Evolutionary conservation across 2,888 invertebrate genomes (phyloP), one percentile per base, ranked within the genome.

Genomic region (Diadegma fenestrale): DNA sequence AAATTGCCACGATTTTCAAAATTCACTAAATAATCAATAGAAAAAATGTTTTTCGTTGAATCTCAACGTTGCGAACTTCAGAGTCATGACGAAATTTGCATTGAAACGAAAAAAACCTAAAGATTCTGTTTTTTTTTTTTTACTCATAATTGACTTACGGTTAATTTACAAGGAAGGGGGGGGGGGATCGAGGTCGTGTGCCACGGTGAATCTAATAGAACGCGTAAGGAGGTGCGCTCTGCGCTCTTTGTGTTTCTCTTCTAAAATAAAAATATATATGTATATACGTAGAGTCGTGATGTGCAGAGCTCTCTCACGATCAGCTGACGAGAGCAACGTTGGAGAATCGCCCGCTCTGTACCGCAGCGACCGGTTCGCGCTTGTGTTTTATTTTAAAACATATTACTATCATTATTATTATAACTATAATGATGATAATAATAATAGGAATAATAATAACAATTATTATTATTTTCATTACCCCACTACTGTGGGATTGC

Each of bases 241-340:
- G 72, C 54, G 19, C 45, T 75, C 41, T 69, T 64, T 66, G 66
- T 51, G 37, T 37, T 37, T 37, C 37, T 37, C 37, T 83, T 19
- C 48, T 73, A 17, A 54, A 54, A 22, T 61, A 33, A 22, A 33
- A n/a, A 17, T 41, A 14, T 43, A 22, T 43, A 17, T n/a, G n/a
- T 12, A n/a, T 33, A 33, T 19, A n/a, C n/a, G 45, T 14, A 30
- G 33, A 19, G 41, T 26, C 37, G 17, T 58, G 80, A 80, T 81
- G 77, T 77, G 64, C 79, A 63, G 80, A 37, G 43, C 26, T 37
- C 90, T 90, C 89, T 89, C 90, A 88, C 86, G 89, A 90, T 90
- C 89, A 88, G 85, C 88, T 88, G 89, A 88, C 89, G 89, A 91
- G 89, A 88, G 88, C 51, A 77, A 58, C 88, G 89, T 88, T 88